Evolutionary conservation across 1,140 invertebrate genomes (phyloP).

Genomic region (Leptinotarsa texana): DNA sequence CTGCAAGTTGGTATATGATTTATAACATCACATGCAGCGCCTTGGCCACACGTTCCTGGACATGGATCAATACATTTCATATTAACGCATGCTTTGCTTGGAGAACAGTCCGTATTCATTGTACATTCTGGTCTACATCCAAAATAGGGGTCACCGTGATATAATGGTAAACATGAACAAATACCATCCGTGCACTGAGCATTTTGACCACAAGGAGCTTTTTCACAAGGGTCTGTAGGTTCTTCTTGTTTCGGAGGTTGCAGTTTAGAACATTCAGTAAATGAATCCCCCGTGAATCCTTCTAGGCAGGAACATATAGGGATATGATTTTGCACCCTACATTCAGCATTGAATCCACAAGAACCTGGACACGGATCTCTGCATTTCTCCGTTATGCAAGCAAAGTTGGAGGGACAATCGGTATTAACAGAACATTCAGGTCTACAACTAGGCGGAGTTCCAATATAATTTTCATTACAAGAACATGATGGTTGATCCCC

Average conservation of each 20-base stretch:
- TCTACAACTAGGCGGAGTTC: slow-evolving; percentile 76
- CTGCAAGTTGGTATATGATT: slow-evolving; percentile 75
- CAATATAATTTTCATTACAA: slow-evolving; percentile 75
- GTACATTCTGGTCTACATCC: slow-evolving; percentile 76
- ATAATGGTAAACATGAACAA: slow-evolving; percentile 67
- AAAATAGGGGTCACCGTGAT: slow-evolving; percentile 66
- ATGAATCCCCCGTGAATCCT: slow-evolving; percentile 73
- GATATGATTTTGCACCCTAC: slow-evolving; percentile 75
- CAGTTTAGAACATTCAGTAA: slow-evolving; percentile 64
- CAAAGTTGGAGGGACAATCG: slow-evolving; percentile 76
- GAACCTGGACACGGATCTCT: slow-evolving; percentile 77
- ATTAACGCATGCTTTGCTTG: slow-evolving; percentile 73
- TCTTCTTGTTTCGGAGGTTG: slow-evolving; percentile 47
- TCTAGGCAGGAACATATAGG: slow-evolving; percentile 72
- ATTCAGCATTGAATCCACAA: slow-evolving; percentile 76
- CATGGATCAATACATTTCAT: slow-evolving; percentile 78
- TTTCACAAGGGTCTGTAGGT: slow-evolving; percentile 60
- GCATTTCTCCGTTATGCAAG: slow-evolving; percentile 79
- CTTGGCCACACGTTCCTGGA: slow-evolving; percentile 73
- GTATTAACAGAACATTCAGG: slow-evolving; percentile 80
- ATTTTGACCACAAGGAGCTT: slow-evolving; percentile 67
- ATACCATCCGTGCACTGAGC: slow-evolving; percentile 65
- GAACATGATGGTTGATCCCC: slow-evolving; percentile 71
- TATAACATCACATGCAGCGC: slow-evolving; percentile 75
- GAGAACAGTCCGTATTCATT: slow-evolving; percentile 76